phyloP scores from a whole-genome alignment of 2,888 invertebrate species.

The Pomacea canaliculata region DNA sequence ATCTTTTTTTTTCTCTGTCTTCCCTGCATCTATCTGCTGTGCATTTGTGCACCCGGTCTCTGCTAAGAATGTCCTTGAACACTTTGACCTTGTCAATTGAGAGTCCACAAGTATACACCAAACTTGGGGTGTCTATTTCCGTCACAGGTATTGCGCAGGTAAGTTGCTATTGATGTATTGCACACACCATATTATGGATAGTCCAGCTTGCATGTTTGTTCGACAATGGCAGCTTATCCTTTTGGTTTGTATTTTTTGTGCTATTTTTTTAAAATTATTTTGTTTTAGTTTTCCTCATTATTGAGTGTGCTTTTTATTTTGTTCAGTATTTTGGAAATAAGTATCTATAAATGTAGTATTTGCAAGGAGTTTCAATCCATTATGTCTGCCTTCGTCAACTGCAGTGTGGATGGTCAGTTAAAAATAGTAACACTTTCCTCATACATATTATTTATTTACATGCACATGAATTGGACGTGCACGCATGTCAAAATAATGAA shows the following conservation, averaged over 20 bases:
- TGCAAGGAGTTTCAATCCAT: not conserved
- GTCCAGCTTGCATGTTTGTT: too few relatives aligned
- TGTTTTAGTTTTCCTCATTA: not conserved
- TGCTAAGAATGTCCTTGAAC: conserved; percentile 87
- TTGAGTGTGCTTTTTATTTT: too few relatives aligned
- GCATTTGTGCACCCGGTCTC: not conserved
- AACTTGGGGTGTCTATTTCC: conserved; percentile 95
- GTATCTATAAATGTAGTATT: not conserved
- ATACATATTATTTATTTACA: too few relatives aligned
- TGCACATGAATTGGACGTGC: too few relatives aligned
- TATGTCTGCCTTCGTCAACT: not conserved
- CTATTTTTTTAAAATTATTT: not conserved
- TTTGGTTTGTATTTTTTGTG: not conserved
- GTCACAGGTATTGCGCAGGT: conserved; percentile 98
- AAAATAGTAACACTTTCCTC: too few relatives aligned
- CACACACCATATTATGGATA: not conserved
- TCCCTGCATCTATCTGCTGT: not conserved
- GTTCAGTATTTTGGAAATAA: not conserved
- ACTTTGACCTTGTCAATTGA: conserved; percentile 97
- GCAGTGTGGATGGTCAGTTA: too few relatives aligned
- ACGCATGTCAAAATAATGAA: too few relatives aligned
- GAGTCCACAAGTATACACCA: conserved; percentile 94
- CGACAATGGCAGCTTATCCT: not conserved
- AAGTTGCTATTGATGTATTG: conserved; percentile 41
- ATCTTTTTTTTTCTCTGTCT: not conserved